Base-by-base conservation (phyloP, 30 jellyfish, hydroid and myxozoan genomes). In the Aurelia coerulea region DNA sequence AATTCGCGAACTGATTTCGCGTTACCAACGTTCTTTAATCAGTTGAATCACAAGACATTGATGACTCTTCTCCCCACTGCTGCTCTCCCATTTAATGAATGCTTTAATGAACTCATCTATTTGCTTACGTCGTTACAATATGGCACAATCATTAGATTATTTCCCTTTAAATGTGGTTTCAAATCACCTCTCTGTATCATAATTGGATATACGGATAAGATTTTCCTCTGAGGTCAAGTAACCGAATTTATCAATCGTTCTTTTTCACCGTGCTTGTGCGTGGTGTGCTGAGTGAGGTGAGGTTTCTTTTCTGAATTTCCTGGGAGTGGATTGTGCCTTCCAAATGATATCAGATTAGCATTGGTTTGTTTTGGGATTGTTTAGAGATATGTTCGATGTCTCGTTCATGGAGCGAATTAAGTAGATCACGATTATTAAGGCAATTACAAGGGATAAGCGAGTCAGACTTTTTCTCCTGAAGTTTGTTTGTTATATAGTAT, bases 221-320 rank as follows among this genome's bases (percentile, higher is more conserved):
- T 80, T 80, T 23, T 67, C 41, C 34, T 35, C 82, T 80, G 72
- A 37, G 81, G 90, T 80, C 90, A 80, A 80, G 52, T 51, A 65
- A 10, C 76, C 17, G 62, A 37, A 42, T 62, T 56, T 37, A 66
- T 52, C 81, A 42, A 65, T 76, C 70, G 70, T 60, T 76, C 69
- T 76, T 74, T 58, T 19, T 16, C 19, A 29, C 69, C 69, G 8
- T 73, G 56, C 62, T 42, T 73, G 83, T 60, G 70, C 70, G 70
- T 60, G 70, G 70, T 60, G 35, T 60, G 70, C 51, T 68, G 16
- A 10, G 51, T 68, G 5, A n/a, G 56, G 78, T 37, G 14, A 46
- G 56, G 56, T 29, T 37, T 68, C 51, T 16, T 68, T 33, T 15
- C 32, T 56, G 77, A 39, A 58, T 73, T 34, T 73, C 70, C 70